These are phyloP conservation scores for Bombus ignitus DNA, from an alignment of 1,140 invertebrate genomes.

Conservation along the genomic window DNA sequence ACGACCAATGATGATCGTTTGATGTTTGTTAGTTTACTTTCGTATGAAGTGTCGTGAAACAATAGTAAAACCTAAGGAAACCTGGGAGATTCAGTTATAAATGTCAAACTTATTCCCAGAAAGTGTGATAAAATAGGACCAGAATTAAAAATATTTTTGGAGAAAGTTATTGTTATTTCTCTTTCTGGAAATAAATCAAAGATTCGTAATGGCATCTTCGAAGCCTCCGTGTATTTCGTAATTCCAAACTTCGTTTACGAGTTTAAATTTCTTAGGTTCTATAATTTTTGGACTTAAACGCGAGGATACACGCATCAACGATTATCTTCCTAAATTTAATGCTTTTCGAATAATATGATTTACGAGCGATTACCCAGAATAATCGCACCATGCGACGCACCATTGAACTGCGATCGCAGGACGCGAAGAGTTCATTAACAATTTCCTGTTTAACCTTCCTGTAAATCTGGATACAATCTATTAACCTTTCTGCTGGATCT, in stretches of 20 bases:
- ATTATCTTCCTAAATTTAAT: neutral
- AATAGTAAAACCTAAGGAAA: neutral
- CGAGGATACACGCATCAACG: neutral
- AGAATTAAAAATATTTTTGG: too few relatives aligned
- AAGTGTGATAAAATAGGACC: neutral
- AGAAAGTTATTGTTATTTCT: too few relatives aligned
- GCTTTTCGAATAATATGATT: neutral
- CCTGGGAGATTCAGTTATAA: neutral
- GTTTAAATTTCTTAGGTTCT: neutral
- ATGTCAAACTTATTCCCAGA: neutral
- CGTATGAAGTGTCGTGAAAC: too few relatives aligned
- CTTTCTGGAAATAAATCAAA: neutral
- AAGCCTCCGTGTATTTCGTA: neutral
- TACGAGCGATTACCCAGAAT: neutral
- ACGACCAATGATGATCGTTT: too few relatives aligned
- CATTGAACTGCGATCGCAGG: neutral
- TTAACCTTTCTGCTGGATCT: neutral
- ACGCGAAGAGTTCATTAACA: neutral
- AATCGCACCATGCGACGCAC: neutral
- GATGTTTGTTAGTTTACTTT: too few relatives aligned
- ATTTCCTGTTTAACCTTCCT: slow-evolving; percentile 29
- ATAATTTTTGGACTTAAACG: neutral
- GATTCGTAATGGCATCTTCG: neutral
- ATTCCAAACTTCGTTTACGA: neutral
- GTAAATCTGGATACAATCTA: neutral